phyloP scores from a whole-genome alignment of 2,113 vertebrate genomes.

The Rhinoptilus africanus region DNA sequence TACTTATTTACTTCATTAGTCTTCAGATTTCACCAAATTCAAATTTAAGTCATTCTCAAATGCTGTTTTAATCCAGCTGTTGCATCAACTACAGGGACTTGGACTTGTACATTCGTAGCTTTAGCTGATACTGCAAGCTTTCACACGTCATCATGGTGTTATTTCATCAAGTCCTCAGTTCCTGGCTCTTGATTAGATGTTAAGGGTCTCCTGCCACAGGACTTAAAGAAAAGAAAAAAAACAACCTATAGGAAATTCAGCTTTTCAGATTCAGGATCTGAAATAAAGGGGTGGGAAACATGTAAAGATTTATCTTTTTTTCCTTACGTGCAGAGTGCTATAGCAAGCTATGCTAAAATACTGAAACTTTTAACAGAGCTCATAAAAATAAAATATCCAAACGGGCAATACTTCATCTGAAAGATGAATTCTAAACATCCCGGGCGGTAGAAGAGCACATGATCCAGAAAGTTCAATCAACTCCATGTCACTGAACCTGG shows the following conservation, averaged over 20 bases:
- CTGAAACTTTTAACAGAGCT: not conserved
- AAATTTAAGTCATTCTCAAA: not conserved
- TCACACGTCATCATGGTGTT: not conserved
- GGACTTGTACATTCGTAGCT: not conserved
- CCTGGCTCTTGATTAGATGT: not conserved
- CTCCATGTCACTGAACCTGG: not conserved
- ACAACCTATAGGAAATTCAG: not conserved
- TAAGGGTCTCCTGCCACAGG: not conserved
- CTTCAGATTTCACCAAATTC: not conserved
- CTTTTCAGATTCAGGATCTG: not conserved
- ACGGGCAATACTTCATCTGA: not conserved
- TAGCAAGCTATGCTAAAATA: not conserved
- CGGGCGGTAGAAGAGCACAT: not conserved
- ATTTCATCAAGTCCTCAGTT: constrained; percentile 25
- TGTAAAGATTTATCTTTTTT: not conserved
- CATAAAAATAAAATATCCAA: not conserved
- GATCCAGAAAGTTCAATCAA: not conserved
- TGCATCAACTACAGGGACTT: not conserved
- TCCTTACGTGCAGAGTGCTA: not conserved
- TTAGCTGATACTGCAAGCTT: constrained; percentile 5
- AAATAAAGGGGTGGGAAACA: not conserved
- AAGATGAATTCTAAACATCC: not conserved
- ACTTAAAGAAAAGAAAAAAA: not conserved
- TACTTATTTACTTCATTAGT: not conserved
- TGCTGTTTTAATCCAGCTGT: not conserved